Evolutionary conservation across 2,113 vertebrate species (phyloP), one percentile per base, ranked within the genome.

Genomic region (Hydrochoerus hydrochaeris): DNA sequence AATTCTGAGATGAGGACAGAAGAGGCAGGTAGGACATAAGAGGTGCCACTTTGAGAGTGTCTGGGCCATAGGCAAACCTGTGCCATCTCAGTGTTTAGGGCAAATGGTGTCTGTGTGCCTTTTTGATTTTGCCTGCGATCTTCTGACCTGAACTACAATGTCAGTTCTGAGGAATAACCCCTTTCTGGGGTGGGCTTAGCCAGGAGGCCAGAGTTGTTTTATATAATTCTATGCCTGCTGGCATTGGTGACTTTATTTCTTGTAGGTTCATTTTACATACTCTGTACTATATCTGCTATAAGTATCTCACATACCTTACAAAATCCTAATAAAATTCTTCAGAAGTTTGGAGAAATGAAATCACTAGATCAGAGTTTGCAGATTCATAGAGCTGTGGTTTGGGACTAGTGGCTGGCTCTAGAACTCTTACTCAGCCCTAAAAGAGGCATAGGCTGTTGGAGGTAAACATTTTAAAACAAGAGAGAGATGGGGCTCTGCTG

Each of bases 81-180:
- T 52, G 5, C 38, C 71, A 57, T 17, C 8, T 69, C 38, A 19
- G 52, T 2, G 6, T n/a, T 46, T 62, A 58, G 58, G 75, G 32
- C 41, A 20, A 26, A 69, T n/a, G 7, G 58, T 1, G 0, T 57
- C 32, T 32, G 8, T 0, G 0, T 22, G 30, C 63, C 63, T 54
- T 38, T 85, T n/a, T 0, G 17, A 26, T 13, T 24, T 82, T 26
- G 0, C n/a, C 22, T 28, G 52, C 10, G 30, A 14, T 2, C 32
- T 73, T n/a, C 26, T 49, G 35, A 1, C 38, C 75, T 88, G 24
- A 81, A 28, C 26, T 44, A 65, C 19, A 20, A 22, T 17, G 35
- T 69, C 12, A 35, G 16, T 30, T 19, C 54, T 20, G 30, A 49
- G 52, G 30, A 30, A 24, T 16, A 14, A 5, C 49, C 28, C n/a